A percentile compares a stretch with the other conserved stretches of the same genome.
Evolutionary conservation across 2,888 invertebrate species (phyloP).

Genomic region (Digitonthophagus gazella): DNA sequence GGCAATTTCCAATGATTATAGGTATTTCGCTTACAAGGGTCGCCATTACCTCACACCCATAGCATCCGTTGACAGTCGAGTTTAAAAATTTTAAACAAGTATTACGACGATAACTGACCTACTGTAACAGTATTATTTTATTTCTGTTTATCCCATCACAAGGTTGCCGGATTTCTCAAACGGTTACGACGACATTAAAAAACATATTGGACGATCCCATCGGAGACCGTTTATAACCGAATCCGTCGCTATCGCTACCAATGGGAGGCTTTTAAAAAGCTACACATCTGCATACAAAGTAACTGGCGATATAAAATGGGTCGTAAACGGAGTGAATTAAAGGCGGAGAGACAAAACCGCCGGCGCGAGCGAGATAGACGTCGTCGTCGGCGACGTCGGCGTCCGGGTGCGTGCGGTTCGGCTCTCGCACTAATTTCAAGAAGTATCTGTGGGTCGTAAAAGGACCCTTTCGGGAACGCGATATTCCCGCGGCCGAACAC

Average conservation of each 20-base stretch:
- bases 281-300: constrained; percentile 14
- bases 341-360: constrained; percentile 4
- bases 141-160: background rate
- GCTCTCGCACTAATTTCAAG: constrained; percentile 3
- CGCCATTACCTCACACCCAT: background rate
- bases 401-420: constrained; percentile 2
- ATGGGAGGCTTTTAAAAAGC: constrained; percentile 6
- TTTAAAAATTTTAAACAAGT: background rate
- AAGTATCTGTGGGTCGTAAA: constrained; percentile 5
- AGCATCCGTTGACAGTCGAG: background rate
- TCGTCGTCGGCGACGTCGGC: background rate
- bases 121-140: background rate
- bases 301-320: constrained; percentile 15
- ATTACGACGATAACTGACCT: background rate
- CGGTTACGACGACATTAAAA: constrained; percentile 11
- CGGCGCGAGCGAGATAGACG: background rate
- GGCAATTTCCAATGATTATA: background rate
- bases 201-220: constrained; percentile 8
- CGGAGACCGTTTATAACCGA: constrained; percentile 16
- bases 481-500: constrained; percentile 6
- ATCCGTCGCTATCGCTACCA: background rate
- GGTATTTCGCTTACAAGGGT: background rate
- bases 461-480: constrained; percentile 5
- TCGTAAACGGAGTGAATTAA: constrained; percentile 17
- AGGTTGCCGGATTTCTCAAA: constrained; percentile 11